phyloP scores from a whole-genome alignment of 2,888 invertebrate species.

The Drosophila crucigera region DNA sequence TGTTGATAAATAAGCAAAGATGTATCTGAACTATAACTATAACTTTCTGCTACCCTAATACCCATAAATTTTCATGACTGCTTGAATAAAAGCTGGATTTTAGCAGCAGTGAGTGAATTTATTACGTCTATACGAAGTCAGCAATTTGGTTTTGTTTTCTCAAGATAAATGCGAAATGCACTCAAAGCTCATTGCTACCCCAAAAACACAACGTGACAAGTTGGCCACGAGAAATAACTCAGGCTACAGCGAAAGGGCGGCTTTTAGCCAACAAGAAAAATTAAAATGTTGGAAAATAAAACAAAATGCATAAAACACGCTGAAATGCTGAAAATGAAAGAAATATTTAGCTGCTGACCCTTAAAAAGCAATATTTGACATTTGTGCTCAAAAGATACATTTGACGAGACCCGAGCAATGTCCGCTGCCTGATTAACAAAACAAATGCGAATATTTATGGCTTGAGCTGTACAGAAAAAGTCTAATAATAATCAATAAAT shows the following conservation, averaged over 20 bases:
- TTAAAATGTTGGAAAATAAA: slow-evolving; percentile 29
- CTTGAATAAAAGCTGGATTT: slow-evolving; percentile 17
- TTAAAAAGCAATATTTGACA: slow-evolving; percentile 81
- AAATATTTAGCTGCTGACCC: slow-evolving; percentile 71
- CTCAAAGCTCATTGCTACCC: slow-evolving; percentile 41
- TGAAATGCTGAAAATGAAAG: slow-evolving; percentile 47
- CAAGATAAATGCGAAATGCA: slow-evolving; percentile 42
- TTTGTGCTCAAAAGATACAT: slow-evolving; percentile 79
- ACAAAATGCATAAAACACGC: slow-evolving; percentile 14
- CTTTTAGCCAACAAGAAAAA: slow-evolving; percentile 29
- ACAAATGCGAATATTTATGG: slow-evolving; percentile 9
- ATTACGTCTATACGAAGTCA: slow-evolving; percentile 24
- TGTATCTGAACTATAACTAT: neutral
- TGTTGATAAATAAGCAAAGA: neutral
- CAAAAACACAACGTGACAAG: slow-evolving; percentile 14
- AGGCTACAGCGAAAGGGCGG: slow-evolving; percentile 47
- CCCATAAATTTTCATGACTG: neutral
- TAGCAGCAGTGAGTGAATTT: slow-evolving; percentile 25
- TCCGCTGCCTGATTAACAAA: slow-evolving; percentile 1
- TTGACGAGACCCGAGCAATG: slow-evolving; percentile 32
- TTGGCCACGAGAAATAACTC: slow-evolving; percentile 52
- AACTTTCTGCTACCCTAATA: neutral
- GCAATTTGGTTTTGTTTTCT: slow-evolving; percentile 1
- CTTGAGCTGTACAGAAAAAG: neutral
- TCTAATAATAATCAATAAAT: neutral